A percentile compares a stretch with the other conserved stretches of the same genome.
phyloP scores from a whole-genome alignment of 2,797 vertebrate species.

The Chaetodon trifasciatus region DNA sequence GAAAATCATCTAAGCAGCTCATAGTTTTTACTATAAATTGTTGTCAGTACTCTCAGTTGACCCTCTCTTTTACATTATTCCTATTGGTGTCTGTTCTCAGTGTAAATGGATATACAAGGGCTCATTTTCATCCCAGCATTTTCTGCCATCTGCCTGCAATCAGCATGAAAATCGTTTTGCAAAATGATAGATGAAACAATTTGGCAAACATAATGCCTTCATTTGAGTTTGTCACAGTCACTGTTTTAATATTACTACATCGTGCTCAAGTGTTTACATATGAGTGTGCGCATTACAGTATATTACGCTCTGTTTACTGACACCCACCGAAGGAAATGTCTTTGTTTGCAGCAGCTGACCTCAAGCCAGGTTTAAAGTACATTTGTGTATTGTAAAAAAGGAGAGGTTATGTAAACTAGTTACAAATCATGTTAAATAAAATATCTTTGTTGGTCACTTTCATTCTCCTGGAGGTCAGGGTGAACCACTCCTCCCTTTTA shows the following conservation, averaged over 20 bases:
- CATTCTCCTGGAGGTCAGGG: slow-evolving; percentile 3
- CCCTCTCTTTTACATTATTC: background rate
- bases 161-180: background rate
- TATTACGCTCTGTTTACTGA: slow-evolving; percentile 51
- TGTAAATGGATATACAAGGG: slow-evolving; percentile 5
- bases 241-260: slow-evolving; percentile 30
- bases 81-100: slow-evolving; percentile 4
- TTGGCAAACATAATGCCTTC: slow-evolving; percentile 37
- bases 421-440: slow-evolving; percentile 55
- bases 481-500: background rate
- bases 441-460: background rate
- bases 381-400: slow-evolving; percentile 11
- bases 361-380: slow-evolving; percentile 22
- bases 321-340: slow-evolving; percentile 15
- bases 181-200: slow-evolving; percentile 3
- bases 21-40: slow-evolving; percentile 2
- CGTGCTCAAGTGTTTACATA: slow-evolving; percentile 69
- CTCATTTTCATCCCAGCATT: slow-evolving; percentile 7
- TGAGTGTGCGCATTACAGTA: slow-evolving; percentile 51
- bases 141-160: background rate
- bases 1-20: background rate
- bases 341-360: slow-evolving; percentile 20
- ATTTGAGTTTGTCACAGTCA: slow-evolving; percentile 18
- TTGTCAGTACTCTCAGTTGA: background rate
- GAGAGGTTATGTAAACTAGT: slow-evolving; percentile 34